Conservation (phyloP, 2,113 vertebrate genomes). For the Pomatorhinus ruficollis region DNA sequence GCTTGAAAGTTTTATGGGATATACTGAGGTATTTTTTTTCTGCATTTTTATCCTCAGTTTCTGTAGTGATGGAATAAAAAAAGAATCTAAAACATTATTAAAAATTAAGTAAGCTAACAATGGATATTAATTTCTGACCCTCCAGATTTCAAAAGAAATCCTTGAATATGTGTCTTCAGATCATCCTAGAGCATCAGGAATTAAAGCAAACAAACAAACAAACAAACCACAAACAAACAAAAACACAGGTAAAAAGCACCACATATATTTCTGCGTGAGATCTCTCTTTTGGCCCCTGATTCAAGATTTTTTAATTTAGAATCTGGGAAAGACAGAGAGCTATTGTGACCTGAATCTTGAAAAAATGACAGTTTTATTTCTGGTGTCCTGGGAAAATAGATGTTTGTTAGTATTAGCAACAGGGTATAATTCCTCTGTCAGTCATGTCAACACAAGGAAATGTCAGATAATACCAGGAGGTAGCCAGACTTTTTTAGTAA, state of each 20-base stretch:
- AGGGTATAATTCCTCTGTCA: background rate
- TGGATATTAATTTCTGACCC: background rate
- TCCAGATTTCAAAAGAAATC: background rate
- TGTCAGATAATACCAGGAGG: conserved; percentile 6
- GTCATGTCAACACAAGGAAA: background rate
- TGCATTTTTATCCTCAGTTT: background rate
- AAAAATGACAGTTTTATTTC: background rate
- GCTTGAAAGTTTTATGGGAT: background rate
- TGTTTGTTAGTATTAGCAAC: background rate
- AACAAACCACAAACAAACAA: background rate
- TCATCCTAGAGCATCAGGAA: background rate
- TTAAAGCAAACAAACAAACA: background rate
- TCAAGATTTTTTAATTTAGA: background rate
- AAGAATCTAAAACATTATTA: background rate
- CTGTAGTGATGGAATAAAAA: background rate
- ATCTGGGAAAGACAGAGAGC: background rate
- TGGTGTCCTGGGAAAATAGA: background rate
- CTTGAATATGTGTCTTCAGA: background rate
- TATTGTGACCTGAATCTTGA: background rate
- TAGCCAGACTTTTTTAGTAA: background rate
- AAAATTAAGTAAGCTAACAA: background rate
- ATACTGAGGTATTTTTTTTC: background rate
- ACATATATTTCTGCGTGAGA: background rate
- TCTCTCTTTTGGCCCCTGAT: background rate
- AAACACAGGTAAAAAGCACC: background rate